Evolutionary conservation across 2,888 invertebrate species (phyloP).

Genomic region (Caradrina kadenii): DNA sequence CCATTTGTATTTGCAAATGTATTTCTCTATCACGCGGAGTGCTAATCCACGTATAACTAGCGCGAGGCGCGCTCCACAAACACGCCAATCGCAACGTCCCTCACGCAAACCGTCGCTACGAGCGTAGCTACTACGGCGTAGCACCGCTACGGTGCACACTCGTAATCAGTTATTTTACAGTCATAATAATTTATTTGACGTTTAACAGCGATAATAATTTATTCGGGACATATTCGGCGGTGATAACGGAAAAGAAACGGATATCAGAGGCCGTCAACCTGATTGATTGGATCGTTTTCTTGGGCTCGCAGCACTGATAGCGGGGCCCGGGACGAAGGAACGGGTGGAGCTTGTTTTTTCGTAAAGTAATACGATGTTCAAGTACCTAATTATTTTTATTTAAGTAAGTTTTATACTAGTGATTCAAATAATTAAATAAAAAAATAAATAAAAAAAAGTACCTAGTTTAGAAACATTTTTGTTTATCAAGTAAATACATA

Average conservation of each 20-base stretch:
- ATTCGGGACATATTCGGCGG: slow-evolving; percentile 61
- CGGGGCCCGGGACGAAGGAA: slow-evolving; percentile 42
- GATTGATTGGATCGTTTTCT: slow-evolving; percentile 68
- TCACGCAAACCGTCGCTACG: slow-evolving; percentile 41
- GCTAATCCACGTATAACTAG: slow-evolving; percentile 26
- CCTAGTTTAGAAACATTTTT: background rate
- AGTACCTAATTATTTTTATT: background rate
- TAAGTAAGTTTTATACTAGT: too few relatives aligned
- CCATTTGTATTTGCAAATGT: slow-evolving; percentile 23
- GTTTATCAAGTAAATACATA: background rate
- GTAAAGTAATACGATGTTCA: background rate
- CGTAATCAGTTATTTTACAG: slow-evolving; percentile 54
- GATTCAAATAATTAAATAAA: too few relatives aligned
- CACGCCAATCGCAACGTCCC: slow-evolving; percentile 42
- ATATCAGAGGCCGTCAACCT: slow-evolving; percentile 63
- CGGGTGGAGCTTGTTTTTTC: slow-evolving; percentile 28
- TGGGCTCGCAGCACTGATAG: slow-evolving; percentile 57
- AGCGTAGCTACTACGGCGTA: slow-evolving; percentile 44
- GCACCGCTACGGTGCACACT: slow-evolving; percentile 36
- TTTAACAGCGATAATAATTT: slow-evolving; percentile 60
- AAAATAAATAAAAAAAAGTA: too few relatives aligned
- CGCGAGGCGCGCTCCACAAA: slow-evolving; percentile 24
- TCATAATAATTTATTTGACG: slow-evolving; percentile 55
- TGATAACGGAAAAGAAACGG: slow-evolving; percentile 65
- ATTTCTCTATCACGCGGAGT: slow-evolving; percentile 19